Percentiles rank a stretch among this genome's conserved stretches.
These are phyloP conservation scores for Adineta ricciae DNA, from an alignment of 2,888 invertebrate genomes.

Conservation along the genomic window DNA sequence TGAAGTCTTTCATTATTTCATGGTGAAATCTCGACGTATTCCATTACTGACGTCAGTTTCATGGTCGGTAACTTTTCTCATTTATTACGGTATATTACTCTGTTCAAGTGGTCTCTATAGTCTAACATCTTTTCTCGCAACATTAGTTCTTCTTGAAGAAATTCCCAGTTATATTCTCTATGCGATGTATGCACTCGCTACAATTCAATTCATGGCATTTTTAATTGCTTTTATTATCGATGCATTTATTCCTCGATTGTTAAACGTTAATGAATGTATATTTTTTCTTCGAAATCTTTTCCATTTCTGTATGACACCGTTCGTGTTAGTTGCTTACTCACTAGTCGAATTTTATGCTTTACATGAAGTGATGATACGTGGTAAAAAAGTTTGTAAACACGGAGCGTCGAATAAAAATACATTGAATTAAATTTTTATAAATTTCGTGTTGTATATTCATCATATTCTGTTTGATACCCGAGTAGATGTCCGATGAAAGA, in stretches of 20 bases:
- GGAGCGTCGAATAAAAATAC: constrained; percentile 5
- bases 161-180: background rate
- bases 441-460: background rate
- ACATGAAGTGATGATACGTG: background rate
- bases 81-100: background rate
- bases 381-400: constrained; percentile 6
- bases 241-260: background rate
- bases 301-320: background rate
- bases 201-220: background rate
- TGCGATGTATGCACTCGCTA: background rate
- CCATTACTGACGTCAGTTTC: background rate
- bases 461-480: background rate
- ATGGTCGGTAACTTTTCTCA: background rate
- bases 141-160: background rate
- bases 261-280: background rate
- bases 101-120: background rate
- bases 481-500: background rate
- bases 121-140: background rate
- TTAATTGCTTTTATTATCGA: background rate
- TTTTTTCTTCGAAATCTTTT: background rate
- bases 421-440: background rate
- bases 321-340: background rate
- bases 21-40: background rate
- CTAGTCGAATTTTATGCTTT: background rate
- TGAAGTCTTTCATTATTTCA: constrained; percentile 22